phyloP scores from a whole-genome alignment of 1,140 invertebrate genomes.

The Leptinotarsa texana region DNA sequence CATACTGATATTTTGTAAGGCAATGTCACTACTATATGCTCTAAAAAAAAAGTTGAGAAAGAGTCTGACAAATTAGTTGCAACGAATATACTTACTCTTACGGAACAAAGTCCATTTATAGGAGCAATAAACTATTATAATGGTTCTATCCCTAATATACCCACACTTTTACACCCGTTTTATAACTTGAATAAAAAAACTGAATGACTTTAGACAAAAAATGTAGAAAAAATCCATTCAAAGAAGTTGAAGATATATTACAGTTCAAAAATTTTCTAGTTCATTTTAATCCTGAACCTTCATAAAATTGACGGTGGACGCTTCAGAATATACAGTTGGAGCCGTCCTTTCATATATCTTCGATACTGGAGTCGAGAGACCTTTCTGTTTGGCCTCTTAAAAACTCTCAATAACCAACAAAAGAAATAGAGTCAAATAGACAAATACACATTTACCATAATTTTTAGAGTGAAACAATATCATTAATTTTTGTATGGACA shows the following conservation, averaged over 20 bases:
- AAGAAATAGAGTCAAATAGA: neutral
- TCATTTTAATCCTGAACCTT: no score
- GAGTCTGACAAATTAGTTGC: neutral
- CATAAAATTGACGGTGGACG: constrained; percentile 58
- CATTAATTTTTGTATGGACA: neutral
- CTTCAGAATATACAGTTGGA: constrained; percentile 57
- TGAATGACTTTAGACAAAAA: neutral
- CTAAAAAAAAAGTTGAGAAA: neutral
- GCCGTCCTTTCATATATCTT: constrained; percentile 56
- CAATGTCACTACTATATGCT: neutral
- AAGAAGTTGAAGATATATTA: neutral
- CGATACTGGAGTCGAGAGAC: neutral
- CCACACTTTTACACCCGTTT: neutral
- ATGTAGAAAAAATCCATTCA: neutral
- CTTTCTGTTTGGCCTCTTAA: neutral
- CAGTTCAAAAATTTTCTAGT: no score
- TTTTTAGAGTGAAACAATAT: neutral
- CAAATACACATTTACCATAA: neutral
- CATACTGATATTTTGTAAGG: neutral
- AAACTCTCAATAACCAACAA: no score
- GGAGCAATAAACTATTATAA: neutral
- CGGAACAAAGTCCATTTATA: neutral
- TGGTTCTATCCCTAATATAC: neutral
- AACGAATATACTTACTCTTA: neutral
- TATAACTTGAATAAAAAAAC: neutral